Evolutionary conservation across 1,140 invertebrate species (phyloP), one percentile per base, ranked within the genome.

Genomic region (Drosophila jambulina): DNA sequence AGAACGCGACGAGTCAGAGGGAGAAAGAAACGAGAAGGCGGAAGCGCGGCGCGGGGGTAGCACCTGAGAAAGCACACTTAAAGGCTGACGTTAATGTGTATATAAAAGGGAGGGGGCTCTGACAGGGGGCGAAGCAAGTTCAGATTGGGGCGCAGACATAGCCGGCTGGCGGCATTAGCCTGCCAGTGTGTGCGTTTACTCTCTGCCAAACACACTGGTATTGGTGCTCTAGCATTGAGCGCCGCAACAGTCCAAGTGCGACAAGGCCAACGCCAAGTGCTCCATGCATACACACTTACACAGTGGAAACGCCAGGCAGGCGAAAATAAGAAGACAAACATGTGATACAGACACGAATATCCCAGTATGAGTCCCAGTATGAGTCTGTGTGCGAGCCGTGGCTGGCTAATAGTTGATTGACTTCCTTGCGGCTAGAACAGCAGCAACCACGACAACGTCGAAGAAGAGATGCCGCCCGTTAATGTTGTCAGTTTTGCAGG

Each of bases 301-400:
- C 77, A 40, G 17, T 27, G 48, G 21, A 60, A 62, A 65, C 59
- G 59, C 43, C 69, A 82, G 74, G 63, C 82, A 85, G 72, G 86
- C 78, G 78, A 91, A 92, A 92, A 87, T 90, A 92, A 91, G 91
- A 92, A 81, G 82, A 82, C 79, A 86, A 91, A 91, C 90, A 91
- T 91, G 90, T 91, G 90, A 91, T 91, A 91, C 90, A 91, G 85
- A 86, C 90, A 90, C 87, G 69, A 78, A 75, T 74, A 60, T 68
- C 63, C 46, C 53, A 57, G 45, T 69, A 56, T 61, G 42, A 59
- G 58, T 68, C 63, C 46, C 53, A 57, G 45, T 69, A 56, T 61
- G 42, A 59, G 58, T 60, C 15, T 56, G 58, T 86, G 48, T 70
- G 61, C 13, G 40, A 57, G 70, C 63, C 69, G 70, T 76, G 48